These are phyloP conservation scores for Coenonympha glycerion DNA, from an alignment of 2,888 invertebrate genomes.

Conservation along the genomic window DNA sequence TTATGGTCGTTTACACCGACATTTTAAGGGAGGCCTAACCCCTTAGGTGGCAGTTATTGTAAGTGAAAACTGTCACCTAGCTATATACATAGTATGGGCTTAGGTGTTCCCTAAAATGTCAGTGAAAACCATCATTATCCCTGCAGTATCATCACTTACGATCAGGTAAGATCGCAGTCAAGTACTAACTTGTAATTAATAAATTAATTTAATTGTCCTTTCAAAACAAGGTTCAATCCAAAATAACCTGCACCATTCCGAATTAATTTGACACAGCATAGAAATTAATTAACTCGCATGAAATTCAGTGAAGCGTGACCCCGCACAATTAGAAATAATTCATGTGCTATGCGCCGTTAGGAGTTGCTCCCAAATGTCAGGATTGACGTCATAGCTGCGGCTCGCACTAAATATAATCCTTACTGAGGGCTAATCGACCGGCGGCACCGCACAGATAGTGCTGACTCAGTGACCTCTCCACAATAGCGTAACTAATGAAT, in stretches of 20 bases:
- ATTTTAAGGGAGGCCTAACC: too few species aligned
- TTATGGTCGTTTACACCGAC: too few species aligned
- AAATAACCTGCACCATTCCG: not conserved
- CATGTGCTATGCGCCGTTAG: constrained; percentile 32
- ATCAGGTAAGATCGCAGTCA: too few species aligned
- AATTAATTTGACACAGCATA: not conserved
- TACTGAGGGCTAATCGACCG: constrained; percentile 26
- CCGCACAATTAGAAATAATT: constrained; percentile 30
- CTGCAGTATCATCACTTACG: too few species aligned
- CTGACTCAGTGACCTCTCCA: not conserved
- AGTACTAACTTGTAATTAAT: too few species aligned
- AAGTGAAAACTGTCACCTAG: too few species aligned
- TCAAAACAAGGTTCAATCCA: not conserved
- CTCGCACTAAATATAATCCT: constrained; percentile 54
- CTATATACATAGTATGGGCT: too few species aligned
- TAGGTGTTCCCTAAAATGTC: too few species aligned
- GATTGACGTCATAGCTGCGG: constrained; percentile 66
- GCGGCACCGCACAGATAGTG: constrained; percentile 3
- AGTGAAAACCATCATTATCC: too few species aligned
- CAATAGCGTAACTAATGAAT: not conserved
- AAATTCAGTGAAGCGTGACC: constrained; percentile 3
- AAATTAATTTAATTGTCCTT: too few species aligned
- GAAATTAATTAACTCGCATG: constrained; percentile 1
- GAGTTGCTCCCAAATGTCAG: constrained; percentile 60
- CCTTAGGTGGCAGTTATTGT: too few species aligned